These are phyloP conservation scores for Amphimallon solstitiale DNA, from an alignment of 2,888 invertebrate species.

Conservation along the genomic window DNA sequence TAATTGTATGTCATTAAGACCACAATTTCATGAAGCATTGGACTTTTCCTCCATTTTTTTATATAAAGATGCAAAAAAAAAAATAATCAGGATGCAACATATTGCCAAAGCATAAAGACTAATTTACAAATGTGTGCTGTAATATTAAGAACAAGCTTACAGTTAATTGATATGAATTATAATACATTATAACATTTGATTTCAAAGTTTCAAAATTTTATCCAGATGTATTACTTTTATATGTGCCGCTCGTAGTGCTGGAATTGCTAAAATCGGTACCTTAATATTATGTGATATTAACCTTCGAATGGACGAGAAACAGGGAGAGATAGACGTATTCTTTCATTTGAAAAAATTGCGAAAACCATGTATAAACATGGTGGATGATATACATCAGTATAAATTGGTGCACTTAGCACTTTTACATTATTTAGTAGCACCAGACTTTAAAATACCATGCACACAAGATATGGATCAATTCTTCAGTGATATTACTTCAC, in stretches of 20 bases:
- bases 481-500: slow-evolving; percentile 52
- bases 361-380: slow-evolving; percentile 59
- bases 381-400: slow-evolving; percentile 64
- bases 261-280: slow-evolving; percentile 71
- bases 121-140: too few relatives aligned
- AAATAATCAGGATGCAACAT: too few relatives aligned
- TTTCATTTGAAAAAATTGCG: slow-evolving; percentile 54
- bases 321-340: slow-evolving; percentile 57
- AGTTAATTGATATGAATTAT: too few relatives aligned
- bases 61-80: too few relatives aligned
- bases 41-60: too few relatives aligned
- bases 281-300: slow-evolving; percentile 69
- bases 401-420: slow-evolving; percentile 63
- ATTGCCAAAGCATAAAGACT: too few relatives aligned
- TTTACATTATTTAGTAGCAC: slow-evolving; percentile 60
- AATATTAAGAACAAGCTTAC: too few relatives aligned
- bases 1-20: too few relatives aligned
- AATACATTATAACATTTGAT: too few relatives aligned
- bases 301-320: slow-evolving; percentile 63
- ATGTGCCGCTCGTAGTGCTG: slow-evolving; percentile 67
- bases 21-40: too few relatives aligned
- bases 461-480: slow-evolving; percentile 47
- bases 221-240: too few relatives aligned
- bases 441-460: slow-evolving; percentile 58
- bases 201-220: too few relatives aligned